Evolutionary conservation across 92 coral and sea anemone genomes (phyloP).

Genomic region (Phenganax stokvisi): DNA sequence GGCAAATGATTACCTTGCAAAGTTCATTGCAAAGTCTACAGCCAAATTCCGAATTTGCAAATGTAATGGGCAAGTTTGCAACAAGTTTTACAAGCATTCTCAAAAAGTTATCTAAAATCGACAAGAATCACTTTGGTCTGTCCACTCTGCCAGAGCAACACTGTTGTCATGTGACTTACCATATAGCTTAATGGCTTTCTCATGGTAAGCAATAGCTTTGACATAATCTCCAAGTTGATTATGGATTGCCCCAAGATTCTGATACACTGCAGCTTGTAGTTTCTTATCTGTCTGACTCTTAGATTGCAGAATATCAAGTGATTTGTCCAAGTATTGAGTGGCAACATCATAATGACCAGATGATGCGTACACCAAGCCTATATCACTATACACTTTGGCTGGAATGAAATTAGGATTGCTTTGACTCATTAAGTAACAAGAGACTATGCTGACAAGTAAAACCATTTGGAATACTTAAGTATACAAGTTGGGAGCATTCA

Average conservation of each 20-base stretch:
- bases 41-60: no score
- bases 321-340: conserved; percentile 81
- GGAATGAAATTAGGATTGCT: background rate
- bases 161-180: conserved; percentile 50
- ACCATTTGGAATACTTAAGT: background rate
- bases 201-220: conserved; percentile 72
- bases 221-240: conserved; percentile 69
- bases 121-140: background rate
- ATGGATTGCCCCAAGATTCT: conserved; percentile 90
- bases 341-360: conserved; percentile 72
- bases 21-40: no score
- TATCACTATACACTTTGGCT: conserved; percentile 96
- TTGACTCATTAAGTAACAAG: no score
- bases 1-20: no score
- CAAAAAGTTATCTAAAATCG: background rate
- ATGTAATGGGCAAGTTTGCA: no score
- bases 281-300: conserved; percentile 42
- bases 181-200: conserved; percentile 66
- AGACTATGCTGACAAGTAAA: no score
- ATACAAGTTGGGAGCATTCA: background rate
- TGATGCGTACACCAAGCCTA: conserved; percentile 79
- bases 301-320: conserved; percentile 55
- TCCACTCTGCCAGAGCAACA: no score
- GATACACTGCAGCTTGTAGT: conserved; percentile 75
- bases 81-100: no score